Conservation (phyloP, 2,113 vertebrate species). For the Chlamydotis undulata region DNA sequence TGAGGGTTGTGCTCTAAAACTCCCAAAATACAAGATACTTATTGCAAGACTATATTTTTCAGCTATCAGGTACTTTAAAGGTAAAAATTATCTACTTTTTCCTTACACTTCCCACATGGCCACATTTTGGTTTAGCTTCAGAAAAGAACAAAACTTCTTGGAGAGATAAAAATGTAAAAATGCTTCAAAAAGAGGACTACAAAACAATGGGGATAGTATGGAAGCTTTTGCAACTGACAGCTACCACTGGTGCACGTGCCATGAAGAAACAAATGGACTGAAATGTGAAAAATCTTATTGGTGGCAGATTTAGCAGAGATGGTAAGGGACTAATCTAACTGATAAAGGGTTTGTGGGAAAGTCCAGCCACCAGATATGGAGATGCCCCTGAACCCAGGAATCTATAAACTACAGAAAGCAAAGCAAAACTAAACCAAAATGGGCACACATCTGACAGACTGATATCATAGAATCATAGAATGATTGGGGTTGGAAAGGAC, state of each 20-base stretch:
- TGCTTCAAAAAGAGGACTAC: background rate
- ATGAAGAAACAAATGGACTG: background rate
- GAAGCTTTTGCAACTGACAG: background rate
- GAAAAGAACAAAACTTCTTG: background rate
- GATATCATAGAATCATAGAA: too few species aligned
- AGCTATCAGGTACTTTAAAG: background rate
- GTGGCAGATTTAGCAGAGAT: background rate
- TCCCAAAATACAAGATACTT: background rate
- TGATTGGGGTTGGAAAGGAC: too few species aligned
- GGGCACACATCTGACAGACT: fast-evolving
- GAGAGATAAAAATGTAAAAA: background rate
- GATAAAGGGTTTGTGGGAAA: background rate
- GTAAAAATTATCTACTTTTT: background rate
- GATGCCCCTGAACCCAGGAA: background rate
- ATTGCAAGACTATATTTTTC: background rate
- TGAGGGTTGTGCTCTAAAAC: background rate
- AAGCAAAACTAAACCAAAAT: background rate
- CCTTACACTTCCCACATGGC: background rate
- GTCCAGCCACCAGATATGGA: fast-evolving
- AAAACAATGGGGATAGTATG: fast-evolving
- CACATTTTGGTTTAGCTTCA: background rate
- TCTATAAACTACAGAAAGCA: background rate
- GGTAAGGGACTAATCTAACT: background rate
- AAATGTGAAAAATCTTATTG: background rate
- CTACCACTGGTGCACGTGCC: background rate